Conservation (phyloP, 2,888 invertebrate genomes). For the Drosophila glabriapex region DNA sequence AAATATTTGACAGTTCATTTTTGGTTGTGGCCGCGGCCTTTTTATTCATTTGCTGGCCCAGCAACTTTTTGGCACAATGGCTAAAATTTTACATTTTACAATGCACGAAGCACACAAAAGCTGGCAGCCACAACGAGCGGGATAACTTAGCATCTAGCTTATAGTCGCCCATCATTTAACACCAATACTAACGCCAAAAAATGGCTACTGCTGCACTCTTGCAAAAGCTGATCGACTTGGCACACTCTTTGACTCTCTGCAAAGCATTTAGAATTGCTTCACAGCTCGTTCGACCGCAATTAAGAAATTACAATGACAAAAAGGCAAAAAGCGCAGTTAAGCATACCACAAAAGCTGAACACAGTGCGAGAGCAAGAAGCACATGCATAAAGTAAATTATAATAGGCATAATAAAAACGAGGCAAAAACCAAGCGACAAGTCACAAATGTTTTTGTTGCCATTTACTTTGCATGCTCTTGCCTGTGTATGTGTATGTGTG, state of each 20-base stretch:
- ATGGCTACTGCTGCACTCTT: background rate
- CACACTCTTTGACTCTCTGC: background rate
- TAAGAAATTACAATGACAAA: slow-evolving; percentile 64
- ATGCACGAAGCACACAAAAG: slow-evolving; percentile 1
- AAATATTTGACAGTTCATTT: slow-evolving; percentile 80
- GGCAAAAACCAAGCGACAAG: slow-evolving; percentile 69
- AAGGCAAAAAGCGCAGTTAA: slow-evolving; percentile 49
- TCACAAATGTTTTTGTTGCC: slow-evolving; percentile 68
- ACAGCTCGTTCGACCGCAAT: slow-evolving; percentile 61
- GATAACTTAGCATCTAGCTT: slow-evolving; percentile 39
- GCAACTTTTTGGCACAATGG: slow-evolving; percentile 50
- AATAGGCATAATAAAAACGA: slow-evolving; percentile 79
- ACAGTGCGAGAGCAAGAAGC: slow-evolving; percentile 34
- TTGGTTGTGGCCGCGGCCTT: slow-evolving; percentile 63
- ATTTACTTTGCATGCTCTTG: slow-evolving; percentile 67
- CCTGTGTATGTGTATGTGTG: background rate
- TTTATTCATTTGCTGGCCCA: slow-evolving; percentile 42
- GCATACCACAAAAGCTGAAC: slow-evolving; percentile 54
- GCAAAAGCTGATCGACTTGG: slow-evolving; percentile 25
- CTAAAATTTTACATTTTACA: slow-evolving; percentile 15
- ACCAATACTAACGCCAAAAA: background rate
- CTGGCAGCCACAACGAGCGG: slow-evolving; percentile 7
- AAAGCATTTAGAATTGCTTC: slow-evolving; percentile 21
- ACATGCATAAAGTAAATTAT: slow-evolving; percentile 80
- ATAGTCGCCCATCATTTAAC: background rate